Evolutionary conservation across 2,888 invertebrate genomes (phyloP), one percentile per base, ranked within the genome.

Genomic region (Perizoma affinitatum): DNA sequence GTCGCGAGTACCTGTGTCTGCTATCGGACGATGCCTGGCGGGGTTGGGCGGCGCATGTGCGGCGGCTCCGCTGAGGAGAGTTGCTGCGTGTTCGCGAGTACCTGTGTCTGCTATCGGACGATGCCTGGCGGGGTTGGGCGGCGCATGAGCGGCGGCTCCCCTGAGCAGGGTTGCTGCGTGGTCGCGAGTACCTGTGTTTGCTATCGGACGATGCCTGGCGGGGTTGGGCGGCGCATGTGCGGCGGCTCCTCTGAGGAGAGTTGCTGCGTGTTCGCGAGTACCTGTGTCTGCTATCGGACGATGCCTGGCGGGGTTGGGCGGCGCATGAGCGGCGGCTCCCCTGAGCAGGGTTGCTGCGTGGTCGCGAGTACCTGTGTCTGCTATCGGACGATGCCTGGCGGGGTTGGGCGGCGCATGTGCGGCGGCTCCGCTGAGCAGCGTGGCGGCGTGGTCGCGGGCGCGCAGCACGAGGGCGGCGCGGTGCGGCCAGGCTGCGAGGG

Each of bases 101-200:
- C 97, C 88, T 5, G 80, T 78, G 69, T 82, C 77, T 35, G 71
- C 61, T 33, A 66, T 62, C 10, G 82, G 76, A 9, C 82, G 71
- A 62, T 79, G 82, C 5, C 79, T 50, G 41, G 73, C 52, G 57
- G 61, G 74, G 52, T 77, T 74, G 58, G 65, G 74, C 35, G 57
- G 68, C 5, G 73, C 41, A 33, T 74, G 70, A 66, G 67, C 68
- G 63, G 70, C 83, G 5, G 90, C 40, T 33, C 96, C 97, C 41
- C 96, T 96, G 40, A 97, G 89, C 80, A 97, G 95, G 78, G 96
- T 95, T 47, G 95, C 93, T 9, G 97, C 96, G 83, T 97, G 97
- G 82, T 97, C 96, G 6, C 97, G 88, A 0, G 97, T 97, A 60
- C 97, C 88, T 5, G 80, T 78, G 69, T 82, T 77, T 35, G 71